Percentiles rank a stretch among this genome's conserved stretches.
Evolutionary conservation across 2,888 invertebrate species (phyloP).

Genomic region (Perizoma affinitatum): DNA sequence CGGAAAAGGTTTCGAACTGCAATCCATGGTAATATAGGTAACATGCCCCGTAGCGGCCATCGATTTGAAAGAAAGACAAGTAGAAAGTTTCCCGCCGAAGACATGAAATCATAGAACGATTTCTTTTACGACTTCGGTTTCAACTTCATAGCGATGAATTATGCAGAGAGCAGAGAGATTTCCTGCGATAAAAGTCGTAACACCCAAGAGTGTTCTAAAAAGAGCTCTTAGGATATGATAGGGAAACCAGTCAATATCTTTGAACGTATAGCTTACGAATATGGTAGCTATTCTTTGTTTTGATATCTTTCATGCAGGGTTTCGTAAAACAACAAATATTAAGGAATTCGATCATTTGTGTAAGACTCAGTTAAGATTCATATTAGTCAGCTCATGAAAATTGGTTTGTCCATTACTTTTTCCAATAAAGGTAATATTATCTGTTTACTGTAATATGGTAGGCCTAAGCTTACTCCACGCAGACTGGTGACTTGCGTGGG

Average conservation of each 20-base stretch:
- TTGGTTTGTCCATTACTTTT: no score
- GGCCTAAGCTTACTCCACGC: no score
- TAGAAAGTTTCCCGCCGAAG: conserved; percentile 77
- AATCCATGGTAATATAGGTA: conserved; percentile 53
- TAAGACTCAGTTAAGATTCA: no score
- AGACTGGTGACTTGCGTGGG: no score
- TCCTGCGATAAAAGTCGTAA: conserved; percentile 81
- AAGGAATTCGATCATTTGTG: no score
- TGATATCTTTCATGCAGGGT: conserved; percentile 19
- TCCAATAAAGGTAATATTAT: no score
- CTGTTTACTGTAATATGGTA: no score
- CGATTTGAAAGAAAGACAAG: conserved; percentile 75
- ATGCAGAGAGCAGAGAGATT: conserved; percentile 82
- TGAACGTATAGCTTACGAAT: conserved; percentile 33
- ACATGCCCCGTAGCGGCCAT: conserved; percentile 59
- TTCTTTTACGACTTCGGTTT: conserved; percentile 84
- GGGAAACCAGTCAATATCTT: conserved; percentile 41
- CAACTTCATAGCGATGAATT: conserved; percentile 83
- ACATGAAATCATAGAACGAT: conserved; percentile 83
- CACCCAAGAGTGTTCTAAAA: conserved; percentile 79
- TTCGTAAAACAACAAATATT: conserved; percentile 2
- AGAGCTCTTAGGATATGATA: conserved; percentile 71
- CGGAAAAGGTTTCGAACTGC: conserved; percentile 40
- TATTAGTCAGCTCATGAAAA: no score
- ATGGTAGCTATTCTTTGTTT: conserved; percentile 34